phyloP scores from a whole-genome alignment of 1,140 invertebrate species.

The Drosophila ananassae region DNA sequence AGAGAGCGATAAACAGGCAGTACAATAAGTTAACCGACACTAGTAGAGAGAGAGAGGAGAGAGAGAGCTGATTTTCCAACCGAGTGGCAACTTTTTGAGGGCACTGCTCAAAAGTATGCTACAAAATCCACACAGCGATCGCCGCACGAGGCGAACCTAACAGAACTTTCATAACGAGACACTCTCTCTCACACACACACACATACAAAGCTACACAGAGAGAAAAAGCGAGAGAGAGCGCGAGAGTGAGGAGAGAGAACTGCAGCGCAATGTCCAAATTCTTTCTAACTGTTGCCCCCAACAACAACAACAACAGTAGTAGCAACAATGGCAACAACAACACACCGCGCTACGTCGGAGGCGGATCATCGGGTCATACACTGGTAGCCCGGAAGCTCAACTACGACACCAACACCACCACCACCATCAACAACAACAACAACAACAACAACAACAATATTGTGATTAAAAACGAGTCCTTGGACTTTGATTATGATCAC shows the following conservation, averaged over 20 bases:
- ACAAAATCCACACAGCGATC: slow-evolving; percentile 33
- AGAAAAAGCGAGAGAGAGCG: slow-evolving; percentile 22
- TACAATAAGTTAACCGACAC: slow-evolving; percentile 61
- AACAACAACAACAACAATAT: slow-evolving; percentile 66
- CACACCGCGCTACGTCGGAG: slow-evolving; percentile 52
- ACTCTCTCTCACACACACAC: not conserved
- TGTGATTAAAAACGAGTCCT: slow-evolving; percentile 65
- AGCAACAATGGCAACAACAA: slow-evolving; percentile 39
- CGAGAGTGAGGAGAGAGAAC: slow-evolving; percentile 21
- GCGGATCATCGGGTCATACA: slow-evolving; percentile 22
- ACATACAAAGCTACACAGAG: slow-evolving; percentile 4
- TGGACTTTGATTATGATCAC: slow-evolving; percentile 59
- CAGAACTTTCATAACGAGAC: slow-evolving; percentile 1
- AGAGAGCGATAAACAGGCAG: slow-evolving; percentile 47
- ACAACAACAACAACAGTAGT: slow-evolving; percentile 32
- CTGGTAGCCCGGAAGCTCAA: slow-evolving; percentile 66
- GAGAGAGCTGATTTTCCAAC: slow-evolving; percentile 39
- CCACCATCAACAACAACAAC: slow-evolving; percentile 49
- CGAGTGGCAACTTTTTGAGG: slow-evolving; percentile 51
- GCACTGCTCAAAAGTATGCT: slow-evolving; percentile 67
- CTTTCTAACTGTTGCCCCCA: slow-evolving; percentile 62
- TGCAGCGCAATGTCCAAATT: slow-evolving; percentile 81
- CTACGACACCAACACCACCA: slow-evolving; percentile 52
- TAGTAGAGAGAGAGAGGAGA: slow-evolving; percentile 2
- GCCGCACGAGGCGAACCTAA: slow-evolving; percentile 41